Percentiles rank a stretch among this genome's conserved stretches.
Conservation (phyloP, 2,888 invertebrate species). For the Hylaea fasciaria region DNA sequence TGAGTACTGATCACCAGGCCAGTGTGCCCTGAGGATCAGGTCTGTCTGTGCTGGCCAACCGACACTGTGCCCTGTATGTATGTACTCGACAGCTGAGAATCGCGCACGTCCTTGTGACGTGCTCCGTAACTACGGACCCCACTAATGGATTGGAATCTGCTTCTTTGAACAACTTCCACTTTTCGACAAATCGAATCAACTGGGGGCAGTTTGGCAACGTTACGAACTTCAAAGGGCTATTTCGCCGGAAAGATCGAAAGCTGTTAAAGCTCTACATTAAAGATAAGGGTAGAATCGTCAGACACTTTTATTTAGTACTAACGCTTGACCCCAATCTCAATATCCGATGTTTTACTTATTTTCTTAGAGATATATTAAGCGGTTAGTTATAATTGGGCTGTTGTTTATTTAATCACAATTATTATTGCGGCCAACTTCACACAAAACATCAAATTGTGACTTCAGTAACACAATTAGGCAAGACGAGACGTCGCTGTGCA, state of each 20-base stretch:
- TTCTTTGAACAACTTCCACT: slow-evolving; percentile 22
- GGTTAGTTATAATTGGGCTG: neutral
- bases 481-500: neutral
- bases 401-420: neutral
- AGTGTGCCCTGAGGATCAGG: too few species aligned
- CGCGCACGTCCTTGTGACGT: slow-evolving; percentile 1
- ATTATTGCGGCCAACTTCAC: neutral
- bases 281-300: neutral
- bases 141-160: slow-evolving; percentile 38
- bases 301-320: too few species aligned
- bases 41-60: too few species aligned
- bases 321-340: too few species aligned
- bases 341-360: too few species aligned
- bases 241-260: neutral
- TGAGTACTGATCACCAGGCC: too few species aligned
- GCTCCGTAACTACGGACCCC: slow-evolving; percentile 22
- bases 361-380: neutral
- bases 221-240: slow-evolving; percentile 5
- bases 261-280: neutral
- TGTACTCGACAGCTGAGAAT: too few species aligned
- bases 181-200: slow-evolving; percentile 22
- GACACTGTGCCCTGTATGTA: too few species aligned
- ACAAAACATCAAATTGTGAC: neutral
- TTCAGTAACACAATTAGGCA: neutral
- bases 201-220: slow-evolving; percentile 9